Evolutionary conservation across 2,888 invertebrate species (phyloP).

Genomic region (Trichopoda pennipes): DNA sequence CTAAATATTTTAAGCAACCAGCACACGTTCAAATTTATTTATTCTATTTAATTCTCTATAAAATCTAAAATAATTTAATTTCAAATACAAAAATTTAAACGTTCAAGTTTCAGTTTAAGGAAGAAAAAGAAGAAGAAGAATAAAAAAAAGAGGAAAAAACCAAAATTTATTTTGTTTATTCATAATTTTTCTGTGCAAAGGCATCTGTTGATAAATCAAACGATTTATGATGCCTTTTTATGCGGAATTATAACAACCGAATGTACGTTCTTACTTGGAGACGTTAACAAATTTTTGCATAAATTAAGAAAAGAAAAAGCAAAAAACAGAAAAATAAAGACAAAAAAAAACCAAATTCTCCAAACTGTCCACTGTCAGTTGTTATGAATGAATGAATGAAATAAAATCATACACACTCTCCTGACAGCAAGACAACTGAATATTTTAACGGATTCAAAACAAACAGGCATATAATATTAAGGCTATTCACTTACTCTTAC

Average conservation of each 20-base stretch:
- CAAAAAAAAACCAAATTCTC: constrained; percentile 27
- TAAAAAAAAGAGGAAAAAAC: not conserved
- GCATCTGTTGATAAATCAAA: constrained; percentile 64
- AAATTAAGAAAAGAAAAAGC: constrained; percentile 31
- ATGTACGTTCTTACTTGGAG: constrained; percentile 18
- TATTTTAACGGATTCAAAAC: constrained; percentile 32
- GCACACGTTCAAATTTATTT: too few species aligned
- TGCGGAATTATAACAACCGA: constrained; percentile 52
- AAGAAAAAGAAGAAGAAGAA: not conserved
- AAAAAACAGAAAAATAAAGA: too few species aligned
- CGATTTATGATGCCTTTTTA: constrained; percentile 62
- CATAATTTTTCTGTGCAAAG: constrained; percentile 21
- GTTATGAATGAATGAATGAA: constrained; percentile 55
- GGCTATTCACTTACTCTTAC: not conserved
- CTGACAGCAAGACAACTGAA: constrained; percentile 51
- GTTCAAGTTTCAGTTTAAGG: too few species aligned
- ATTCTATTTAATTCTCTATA: too few species aligned
- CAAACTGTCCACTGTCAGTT: constrained; percentile 54
- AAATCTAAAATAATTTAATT: too few species aligned
- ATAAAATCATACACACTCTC: constrained; percentile 39
- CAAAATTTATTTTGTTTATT: constrained; percentile 5
- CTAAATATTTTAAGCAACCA: too few species aligned
- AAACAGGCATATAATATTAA: not conserved
- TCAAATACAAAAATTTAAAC: too few species aligned
- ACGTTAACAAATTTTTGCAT: constrained; percentile 45